Base-by-base conservation (phyloP, 2,888 invertebrate genomes). In the Phanerotoma sp. region DNA sequence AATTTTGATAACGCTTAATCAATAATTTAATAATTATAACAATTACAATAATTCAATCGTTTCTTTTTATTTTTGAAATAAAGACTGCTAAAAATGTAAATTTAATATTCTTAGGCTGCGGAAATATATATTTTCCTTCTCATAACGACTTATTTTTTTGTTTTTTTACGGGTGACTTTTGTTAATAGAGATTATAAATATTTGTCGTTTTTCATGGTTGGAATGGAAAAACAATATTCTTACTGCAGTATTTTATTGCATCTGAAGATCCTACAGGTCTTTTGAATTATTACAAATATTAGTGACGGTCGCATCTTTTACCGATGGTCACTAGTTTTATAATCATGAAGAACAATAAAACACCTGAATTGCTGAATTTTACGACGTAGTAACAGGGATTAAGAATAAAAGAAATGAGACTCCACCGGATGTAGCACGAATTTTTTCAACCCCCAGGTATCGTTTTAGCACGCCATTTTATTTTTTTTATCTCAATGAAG, bases 251-350 rank as follows among this genome's bases (percentile, higher is more conserved):
- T 16, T 38, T 11, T 38, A 18, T 18, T 37, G 44, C 32, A 60
- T 49, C 55, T 62, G 49, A 63, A 61, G 61, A n/a, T n/a, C n/a
- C n/a, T n/a, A n/a, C n/a, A n/a, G n/a, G n/a, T n/a, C n/a, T n/a
- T n/a, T n/a, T 25, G 61, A 66, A 64, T 72, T 66, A 71, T 73
- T 71, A 70, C 71, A 68, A 72, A 71, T 70, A 74, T 74, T 75
- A 71, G 72, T 71, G 67, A 72, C 73, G 73, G 70, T 68, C 66
- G 67, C n/a, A n/a, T 65, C 58, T 54, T 38, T 48, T 52, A 56
- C 56, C 56, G 61, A 59, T 54, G 61, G 48, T 47, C 63, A 67
- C 69, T 66, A 71, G 74, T 74, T 25, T 25, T 71, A 71, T 70
- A 73, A 73, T 74, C 67, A 68, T 62, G 62, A 28, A 11, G 32